Percentiles rank a stretch among this genome's conserved stretches.
phyloP scores from a whole-genome alignment of 2,797 vertebrate species.

The Setipinna tenuifilis region DNA sequence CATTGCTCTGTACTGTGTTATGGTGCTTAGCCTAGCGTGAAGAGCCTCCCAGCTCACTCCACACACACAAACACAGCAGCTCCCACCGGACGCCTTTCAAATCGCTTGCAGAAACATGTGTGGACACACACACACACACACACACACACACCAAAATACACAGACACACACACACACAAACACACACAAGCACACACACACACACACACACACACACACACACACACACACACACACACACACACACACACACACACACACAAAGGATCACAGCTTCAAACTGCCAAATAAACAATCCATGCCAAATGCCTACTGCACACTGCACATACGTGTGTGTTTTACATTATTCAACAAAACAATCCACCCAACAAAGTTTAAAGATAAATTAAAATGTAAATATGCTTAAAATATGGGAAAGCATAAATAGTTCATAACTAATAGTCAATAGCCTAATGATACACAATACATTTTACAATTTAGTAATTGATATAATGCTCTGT shows the following conservation, averaged over 20 bases:
- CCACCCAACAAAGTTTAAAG: no score
- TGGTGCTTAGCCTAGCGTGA: constrained; percentile 8
- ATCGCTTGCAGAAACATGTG: constrained; percentile 5
- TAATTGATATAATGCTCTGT: no score
- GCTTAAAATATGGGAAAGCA: no score
- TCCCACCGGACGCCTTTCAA: not conserved
- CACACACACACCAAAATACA: not conserved
- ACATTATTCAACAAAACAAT: no score
- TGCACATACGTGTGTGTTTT: no score
- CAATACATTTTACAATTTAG: no score
- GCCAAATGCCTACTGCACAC: no score
- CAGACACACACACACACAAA: not conserved
- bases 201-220: not conserved
- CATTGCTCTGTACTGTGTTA: constrained; percentile 17
- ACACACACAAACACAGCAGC: constrained; percentile 4
- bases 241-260: not conserved
- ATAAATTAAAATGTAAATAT: no score
- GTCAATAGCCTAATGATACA: no score
- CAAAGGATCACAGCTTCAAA: not conserved
- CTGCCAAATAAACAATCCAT: no score
- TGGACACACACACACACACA: not conserved
- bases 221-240: not conserved
- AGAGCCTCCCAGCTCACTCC: constrained; percentile 7
- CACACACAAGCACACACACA: not conserved
- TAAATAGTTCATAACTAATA: no score